These are phyloP conservation scores for Dryomyza anilis DNA, from an alignment of 2,888 invertebrate genomes.

Conservation along the genomic window DNA sequence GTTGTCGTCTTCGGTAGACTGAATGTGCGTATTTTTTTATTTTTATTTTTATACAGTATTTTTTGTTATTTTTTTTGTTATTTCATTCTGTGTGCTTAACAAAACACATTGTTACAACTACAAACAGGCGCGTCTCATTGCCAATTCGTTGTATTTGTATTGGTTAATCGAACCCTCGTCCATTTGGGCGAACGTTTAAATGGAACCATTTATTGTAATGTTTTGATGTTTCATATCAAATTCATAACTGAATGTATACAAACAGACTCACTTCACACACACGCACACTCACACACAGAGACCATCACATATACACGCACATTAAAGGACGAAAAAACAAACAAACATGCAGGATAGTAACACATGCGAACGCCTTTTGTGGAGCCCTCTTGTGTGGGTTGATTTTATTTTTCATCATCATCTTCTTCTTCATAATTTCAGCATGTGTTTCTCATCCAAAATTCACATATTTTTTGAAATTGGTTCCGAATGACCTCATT, in stretches of 20 bases:
- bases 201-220: slow-evolving; percentile 16
- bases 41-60: slow-evolving; percentile 21
- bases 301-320: too few relatives aligned
- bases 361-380: not conserved
- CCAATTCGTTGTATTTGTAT: not conserved
- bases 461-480: too few relatives aligned
- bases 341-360: not conserved
- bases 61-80: slow-evolving; percentile 38
- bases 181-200: not conserved
- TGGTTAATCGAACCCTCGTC: slow-evolving; percentile 18
- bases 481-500: too few relatives aligned
- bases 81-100: slow-evolving; percentile 46
- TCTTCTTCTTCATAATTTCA: too few relatives aligned
- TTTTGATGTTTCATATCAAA: slow-evolving; percentile 19
- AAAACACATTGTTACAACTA: slow-evolving; percentile 9
- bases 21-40: not conserved
- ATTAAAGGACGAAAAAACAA: not conserved
- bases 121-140: slow-evolving; percentile 35
- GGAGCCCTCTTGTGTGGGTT: not conserved
- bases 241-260: slow-evolving; percentile 21
- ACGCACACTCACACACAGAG: too few relatives aligned
- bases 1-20: not conserved
- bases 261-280: not conserved
- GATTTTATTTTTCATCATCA: too few relatives aligned
- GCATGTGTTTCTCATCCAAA: too few relatives aligned